Conservation (phyloP, 2,797 vertebrate genomes). For the Gymnothorax javanicus region DNA sequence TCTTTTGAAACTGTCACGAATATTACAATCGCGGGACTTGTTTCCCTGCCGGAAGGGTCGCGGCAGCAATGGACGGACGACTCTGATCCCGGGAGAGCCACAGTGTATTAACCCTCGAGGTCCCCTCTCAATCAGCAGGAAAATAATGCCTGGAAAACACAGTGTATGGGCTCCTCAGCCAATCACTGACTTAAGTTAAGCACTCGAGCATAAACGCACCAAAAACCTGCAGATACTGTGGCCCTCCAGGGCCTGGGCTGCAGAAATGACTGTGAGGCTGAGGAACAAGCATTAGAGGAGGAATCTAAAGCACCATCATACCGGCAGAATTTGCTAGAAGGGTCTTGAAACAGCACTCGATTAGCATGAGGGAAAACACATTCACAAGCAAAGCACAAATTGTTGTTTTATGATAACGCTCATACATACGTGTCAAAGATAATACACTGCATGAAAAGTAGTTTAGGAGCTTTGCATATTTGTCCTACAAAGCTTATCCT, state of each 20-base stretch:
- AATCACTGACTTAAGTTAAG: too few relatives aligned
- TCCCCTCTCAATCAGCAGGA: too few relatives aligned
- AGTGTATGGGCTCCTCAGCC: too few relatives aligned
- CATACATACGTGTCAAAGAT: not conserved
- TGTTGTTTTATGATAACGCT: not conserved
- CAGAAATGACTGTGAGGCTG: not conserved
- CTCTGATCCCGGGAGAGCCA: too few relatives aligned
- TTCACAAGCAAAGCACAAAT: not conserved
- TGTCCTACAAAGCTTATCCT: not conserved
- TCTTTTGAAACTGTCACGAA: not conserved
- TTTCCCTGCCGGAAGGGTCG: not conserved
- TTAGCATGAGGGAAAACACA: not conserved
- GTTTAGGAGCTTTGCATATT: not conserved
- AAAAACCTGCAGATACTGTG: too few relatives aligned
- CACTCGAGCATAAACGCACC: too few relatives aligned
- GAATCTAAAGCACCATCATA: constrained; percentile 21
- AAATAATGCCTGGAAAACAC: too few relatives aligned
- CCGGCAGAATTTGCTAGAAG: constrained; percentile 2
- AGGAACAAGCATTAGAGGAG: not conserved
- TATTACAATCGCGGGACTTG: not conserved
- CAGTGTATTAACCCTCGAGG: too few relatives aligned
- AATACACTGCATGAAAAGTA: not conserved
- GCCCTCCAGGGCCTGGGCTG: too few relatives aligned
- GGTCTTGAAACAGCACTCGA: not conserved
- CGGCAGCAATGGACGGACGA: not conserved